These are phyloP conservation scores for Hesperia comma DNA, from an alignment of 2,888 invertebrate species.

Conservation along the genomic window DNA sequence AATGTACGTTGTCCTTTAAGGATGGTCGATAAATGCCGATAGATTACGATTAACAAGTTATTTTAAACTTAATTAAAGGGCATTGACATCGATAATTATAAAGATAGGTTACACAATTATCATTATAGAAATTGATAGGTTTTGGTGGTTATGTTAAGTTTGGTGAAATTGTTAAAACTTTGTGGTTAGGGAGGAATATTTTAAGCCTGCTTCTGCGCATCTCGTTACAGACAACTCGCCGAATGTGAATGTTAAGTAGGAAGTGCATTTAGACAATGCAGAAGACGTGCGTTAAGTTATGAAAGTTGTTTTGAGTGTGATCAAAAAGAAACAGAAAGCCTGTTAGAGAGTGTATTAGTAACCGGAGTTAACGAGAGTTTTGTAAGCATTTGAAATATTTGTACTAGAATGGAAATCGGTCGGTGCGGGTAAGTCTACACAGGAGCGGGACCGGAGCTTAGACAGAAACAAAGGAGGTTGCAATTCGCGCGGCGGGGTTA, in stretches of 20 bases:
- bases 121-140: background rate
- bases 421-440: slow-evolving; percentile 48
- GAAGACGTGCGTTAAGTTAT: slow-evolving; percentile 23
- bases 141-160: background rate
- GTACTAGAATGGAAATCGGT: slow-evolving; percentile 29
- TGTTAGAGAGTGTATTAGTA: slow-evolving; percentile 27
- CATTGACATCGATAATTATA: slow-evolving; percentile 12
- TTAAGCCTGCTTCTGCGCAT: slow-evolving; percentile 19
- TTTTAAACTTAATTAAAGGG: slow-evolving; percentile 7
- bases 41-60: background rate
- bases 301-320: slow-evolving; percentile 29
- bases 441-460: slow-evolving; percentile 42
- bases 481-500: slow-evolving; percentile 52
- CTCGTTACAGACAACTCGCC: background rate
- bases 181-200: background rate
- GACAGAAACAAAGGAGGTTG: slow-evolving; percentile 52
- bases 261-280: slow-evolving; percentile 22
- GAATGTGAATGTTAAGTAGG: slow-evolving; percentile 17
- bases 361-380: slow-evolving; percentile 13
- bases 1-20: background rate
- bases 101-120: background rate
- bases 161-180: background rate
- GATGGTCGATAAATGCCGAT: background rate
- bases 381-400: slow-evolving; percentile 30
- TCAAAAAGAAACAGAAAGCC: slow-evolving; percentile 29